Base-by-base conservation (phyloP, 2,797 vertebrate species). In the Tiaroga cobitis region DNA sequence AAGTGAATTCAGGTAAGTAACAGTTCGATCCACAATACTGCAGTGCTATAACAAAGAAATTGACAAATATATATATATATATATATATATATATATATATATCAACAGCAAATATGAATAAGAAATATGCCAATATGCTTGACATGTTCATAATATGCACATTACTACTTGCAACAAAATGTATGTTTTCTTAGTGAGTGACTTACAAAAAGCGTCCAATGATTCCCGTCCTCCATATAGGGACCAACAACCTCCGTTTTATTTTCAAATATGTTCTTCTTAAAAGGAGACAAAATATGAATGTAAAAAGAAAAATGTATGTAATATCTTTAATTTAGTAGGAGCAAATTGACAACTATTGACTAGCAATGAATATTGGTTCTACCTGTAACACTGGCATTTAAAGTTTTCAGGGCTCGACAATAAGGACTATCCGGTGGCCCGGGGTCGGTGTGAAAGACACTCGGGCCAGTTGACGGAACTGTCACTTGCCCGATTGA, bases 161-260 rank as follows among this genome's bases (percentile, higher is more conserved):
- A 41, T n/a, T 21, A 26, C 16, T 39, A 65, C 0, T 65, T 1
- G 37, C 43, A 43, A 43, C 43, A 43, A 43, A 43, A 43, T 43
- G 11, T 43, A 13, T 43, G 43, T 43, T 43, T 43, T 43, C 10
- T 43, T 43, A 43, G 13, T 43, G 7, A 79, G 46, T 78, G 26
- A 78, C 63, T 78, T 78, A 59, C 75, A 84, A 84, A 79, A 70
- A 84, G 43, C 3, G 61, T 56, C 63, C 43, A 84, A 54, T 70
- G 83, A 84, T 84, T 78, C 6, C 74, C 43, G 6, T 21, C 41
- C 59, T 84, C 83, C 83, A 84, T 41, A 77, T 70, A 84, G 83
- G 83, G 63, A 84, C 63, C 68, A 41, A 41, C 21, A 41, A 70
- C 24, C 68, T n/a, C 37, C 9, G n/a, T 78, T 49, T 19, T 39